Evolutionary conservation across 2,888 invertebrate genomes (phyloP).

Genomic region (Choreutis nemorana): DNA sequence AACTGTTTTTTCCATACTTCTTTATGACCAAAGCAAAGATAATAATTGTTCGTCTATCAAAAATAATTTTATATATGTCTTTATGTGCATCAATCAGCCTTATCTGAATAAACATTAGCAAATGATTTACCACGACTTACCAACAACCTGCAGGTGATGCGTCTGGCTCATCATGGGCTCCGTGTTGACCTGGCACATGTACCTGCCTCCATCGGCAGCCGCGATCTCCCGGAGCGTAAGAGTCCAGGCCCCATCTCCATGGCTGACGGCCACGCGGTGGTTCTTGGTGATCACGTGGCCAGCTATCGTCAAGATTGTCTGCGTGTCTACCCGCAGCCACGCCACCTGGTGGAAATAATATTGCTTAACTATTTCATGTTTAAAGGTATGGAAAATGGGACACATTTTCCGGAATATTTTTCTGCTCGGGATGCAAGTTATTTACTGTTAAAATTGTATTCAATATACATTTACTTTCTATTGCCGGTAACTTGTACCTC

Average conservation of each 20-base stretch:
- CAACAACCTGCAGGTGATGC: conserved; percentile 50
- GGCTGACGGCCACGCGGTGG: conserved; percentile 82
- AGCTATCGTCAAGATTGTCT: conserved; percentile 88
- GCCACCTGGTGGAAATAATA: conserved; percentile 71
- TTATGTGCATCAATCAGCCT: no score
- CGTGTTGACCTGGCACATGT: conserved; percentile 73
- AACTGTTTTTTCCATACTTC: no score
- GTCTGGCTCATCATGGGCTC: conserved; percentile 61
- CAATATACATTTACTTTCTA: no score
- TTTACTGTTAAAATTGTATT: no score
- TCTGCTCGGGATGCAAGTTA: no score
- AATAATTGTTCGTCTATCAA: no score
- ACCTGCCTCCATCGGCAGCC: conserved; percentile 82
- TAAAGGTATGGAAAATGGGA: neutral
- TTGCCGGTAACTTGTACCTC: no score
- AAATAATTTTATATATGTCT: no score
- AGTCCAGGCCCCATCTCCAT: conserved; percentile 84
- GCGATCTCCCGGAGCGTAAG: conserved; percentile 82
- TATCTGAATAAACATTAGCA: no score
- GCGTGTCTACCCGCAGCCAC: conserved; percentile 90
- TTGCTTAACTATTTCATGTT: neutral
- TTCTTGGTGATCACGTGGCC: conserved; percentile 91
- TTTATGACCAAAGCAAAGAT: no score
- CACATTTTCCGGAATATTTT: no score
- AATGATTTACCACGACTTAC: no score